Base-by-base conservation (phyloP, 1,140 invertebrate genomes). In the Drosophila nannoptera region DNA sequence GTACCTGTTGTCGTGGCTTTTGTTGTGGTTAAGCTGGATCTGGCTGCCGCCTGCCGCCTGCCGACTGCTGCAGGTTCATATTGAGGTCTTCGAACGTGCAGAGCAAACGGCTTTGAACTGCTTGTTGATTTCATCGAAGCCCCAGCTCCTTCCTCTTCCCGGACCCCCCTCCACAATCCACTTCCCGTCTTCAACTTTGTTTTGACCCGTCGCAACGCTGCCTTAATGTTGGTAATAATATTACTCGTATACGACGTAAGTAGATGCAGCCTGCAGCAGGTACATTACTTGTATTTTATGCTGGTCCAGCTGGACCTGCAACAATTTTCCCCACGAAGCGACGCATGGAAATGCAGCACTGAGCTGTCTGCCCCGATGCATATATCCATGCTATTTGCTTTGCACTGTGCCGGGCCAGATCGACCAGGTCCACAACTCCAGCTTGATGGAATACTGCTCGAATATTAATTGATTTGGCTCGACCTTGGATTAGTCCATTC, bases 201-300 rank as follows among this genome's bases (percentile, higher is more conserved):
- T 87, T 87, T 77, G 83, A 72, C 73, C 65, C 65, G 50, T 64
- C 60, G 49, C 63, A 61, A 64, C 40, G 40, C 46, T 77, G 59
- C 78, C 67, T 78, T 87, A 87, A 87, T 87, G 84, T 87, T 81
- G 77, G 72, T 83, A 75, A 82, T 82, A 82, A 82, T 82, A 82
- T 78, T 82, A 80, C 76, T 66, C 64, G 55, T 69, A 86, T 86
- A 45, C 54, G 31, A 45, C 54, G 31, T 56, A 80, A 86, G 78
- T 55, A 68, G 70, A 61, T 52, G 64, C 42, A 48, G 46, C 40
- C 63, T 33, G 63, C 62, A 52, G 81, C 86, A 87, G 86, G 86
- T 87, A 86, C 84, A 84, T 80, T 81, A n/a, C n/a, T n/a, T n/a
- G n/a, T n/a, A 73, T 66, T 78, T 84, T 87, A 87, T 87, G 80